phyloP scores from a whole-genome alignment of 2,113 vertebrate genomes.

The Prunella himalayana region DNA sequence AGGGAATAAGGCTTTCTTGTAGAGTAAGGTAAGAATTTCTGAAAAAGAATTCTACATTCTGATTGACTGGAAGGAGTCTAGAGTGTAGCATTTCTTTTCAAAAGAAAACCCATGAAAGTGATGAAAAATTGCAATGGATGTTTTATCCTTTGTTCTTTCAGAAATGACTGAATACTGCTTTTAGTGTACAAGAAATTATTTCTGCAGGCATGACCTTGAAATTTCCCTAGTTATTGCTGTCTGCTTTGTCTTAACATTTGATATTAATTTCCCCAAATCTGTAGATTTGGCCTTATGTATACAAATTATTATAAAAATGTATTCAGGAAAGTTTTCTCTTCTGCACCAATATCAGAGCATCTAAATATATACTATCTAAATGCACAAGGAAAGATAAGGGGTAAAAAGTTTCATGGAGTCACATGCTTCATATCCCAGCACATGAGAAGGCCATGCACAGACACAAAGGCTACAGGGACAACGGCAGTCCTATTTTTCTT shows the following conservation, averaged over 20 bases:
- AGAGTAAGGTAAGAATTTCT: neutral
- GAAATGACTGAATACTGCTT: neutral
- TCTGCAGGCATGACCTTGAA: neutral
- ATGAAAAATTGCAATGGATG: neutral
- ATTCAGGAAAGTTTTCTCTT: neutral
- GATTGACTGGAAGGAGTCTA: neutral
- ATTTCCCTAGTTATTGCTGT: neutral
- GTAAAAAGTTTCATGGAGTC: neutral
- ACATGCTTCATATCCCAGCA: neutral
- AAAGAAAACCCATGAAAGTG: neutral
- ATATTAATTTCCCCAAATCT: neutral
- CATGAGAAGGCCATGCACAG: neutral
- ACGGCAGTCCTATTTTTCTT: neutral
- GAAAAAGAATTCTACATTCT: neutral
- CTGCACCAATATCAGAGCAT: neutral
- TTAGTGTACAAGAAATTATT: neutral
- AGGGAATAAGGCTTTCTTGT: neutral
- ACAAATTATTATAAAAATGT: neutral
- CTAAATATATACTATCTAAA: neutral
- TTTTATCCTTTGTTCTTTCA: neutral
- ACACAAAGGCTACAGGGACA: neutral
- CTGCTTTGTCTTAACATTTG: neutral
- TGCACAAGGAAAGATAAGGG: neutral
- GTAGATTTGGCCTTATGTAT: neutral
- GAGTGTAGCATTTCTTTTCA: neutral